Evolutionary conservation across 2,113 vertebrate genomes (phyloP).

Genomic region (Neogobius melanostomus): DNA sequence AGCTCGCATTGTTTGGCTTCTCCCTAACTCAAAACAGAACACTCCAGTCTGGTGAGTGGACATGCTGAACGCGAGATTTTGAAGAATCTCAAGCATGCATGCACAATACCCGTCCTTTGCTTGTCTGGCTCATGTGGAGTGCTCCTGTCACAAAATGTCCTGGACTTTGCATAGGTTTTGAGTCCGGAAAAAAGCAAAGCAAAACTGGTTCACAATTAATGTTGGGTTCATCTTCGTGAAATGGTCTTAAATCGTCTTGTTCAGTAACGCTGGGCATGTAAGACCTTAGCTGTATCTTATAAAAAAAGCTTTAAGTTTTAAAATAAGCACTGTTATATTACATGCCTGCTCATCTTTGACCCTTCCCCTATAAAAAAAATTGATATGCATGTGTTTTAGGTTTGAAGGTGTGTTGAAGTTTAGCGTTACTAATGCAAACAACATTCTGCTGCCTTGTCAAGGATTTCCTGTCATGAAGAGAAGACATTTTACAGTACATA

Average conservation of each 20-base stretch:
- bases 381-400: background rate
- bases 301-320: no score
- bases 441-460: background rate
- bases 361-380: background rate
- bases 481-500: background rate
- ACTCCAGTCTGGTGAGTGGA: constrained; percentile 40
- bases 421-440: background rate
- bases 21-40: constrained; percentile 64
- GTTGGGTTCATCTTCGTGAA: no score
- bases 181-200: background rate
- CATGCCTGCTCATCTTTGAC: background rate
- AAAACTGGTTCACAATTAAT: no score
- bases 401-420: background rate
- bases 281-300: no score
- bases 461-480: background rate
- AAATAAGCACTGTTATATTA: no score
- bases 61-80: constrained; percentile 41
- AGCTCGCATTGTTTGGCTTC: constrained; percentile 62
- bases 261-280: no score
- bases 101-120: constrained; percentile 36
- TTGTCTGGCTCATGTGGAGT: constrained; percentile 18
- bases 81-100: constrained; percentile 67
- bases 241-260: no score
- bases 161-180: background rate
- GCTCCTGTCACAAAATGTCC: background rate